Evolutionary conservation across 2,113 vertebrate genomes (phyloP), one percentile per base, ranked within the genome.

Genomic region (Abramis brama): DNA sequence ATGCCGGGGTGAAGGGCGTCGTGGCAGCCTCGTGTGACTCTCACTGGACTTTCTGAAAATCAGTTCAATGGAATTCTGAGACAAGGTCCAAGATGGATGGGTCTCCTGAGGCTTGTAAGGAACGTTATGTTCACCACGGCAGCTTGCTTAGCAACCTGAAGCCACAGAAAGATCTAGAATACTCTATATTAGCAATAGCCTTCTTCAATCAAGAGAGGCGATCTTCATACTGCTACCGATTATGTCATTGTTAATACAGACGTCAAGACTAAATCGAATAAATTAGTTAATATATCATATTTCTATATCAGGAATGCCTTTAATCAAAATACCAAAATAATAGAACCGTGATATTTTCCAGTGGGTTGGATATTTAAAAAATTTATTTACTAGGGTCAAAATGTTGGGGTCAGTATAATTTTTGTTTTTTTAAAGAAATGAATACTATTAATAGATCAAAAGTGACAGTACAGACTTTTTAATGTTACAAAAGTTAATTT

Each of bases 31-130:
- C 82, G 79, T 73, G 90, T 87, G 92, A 68, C 62, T 93, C 90
- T 93, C 90, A 90, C 87, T 93, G 74, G 82, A 85, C 55, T 85
- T 87, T 88, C 87, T 91, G 86, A 91, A 94, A 95, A 89, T 92
- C 80, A 94, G 91, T 90, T 96, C 91, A 93, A 91, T 92, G 85
- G 70, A 89, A 95, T 96, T 96, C 93, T 95, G 92, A 90, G 92
- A 94, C 91, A 91, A 91, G 62, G 85, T 85, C 78, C 75, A 92
- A 94, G 92, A 95, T 78, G 92, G 93, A 95, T 93, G 92, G 92
- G 91, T 94, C 94, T 91, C 89, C 13, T 11, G 79, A 86, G 94
- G 76, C 85, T 85, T 91, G 85, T 92, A 93, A 93, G 91, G 79
- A 84, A 60, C 68, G 50, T 88, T 89, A 94, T 92, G 91, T 94